phyloP scores from a whole-genome alignment of 2,797 vertebrate genomes.

The Lindbergichthys nudifrons region DNA sequence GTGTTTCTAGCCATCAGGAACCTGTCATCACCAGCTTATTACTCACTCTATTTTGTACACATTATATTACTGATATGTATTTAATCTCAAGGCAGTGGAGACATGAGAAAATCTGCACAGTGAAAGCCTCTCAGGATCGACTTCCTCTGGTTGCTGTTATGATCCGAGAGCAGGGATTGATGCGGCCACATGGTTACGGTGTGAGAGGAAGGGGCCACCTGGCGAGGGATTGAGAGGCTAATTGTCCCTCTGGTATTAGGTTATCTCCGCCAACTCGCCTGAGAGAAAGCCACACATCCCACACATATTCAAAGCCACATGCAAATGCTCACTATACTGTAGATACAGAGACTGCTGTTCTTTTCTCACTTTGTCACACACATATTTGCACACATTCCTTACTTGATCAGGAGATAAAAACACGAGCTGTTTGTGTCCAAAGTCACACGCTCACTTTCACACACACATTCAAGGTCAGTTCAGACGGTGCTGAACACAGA shows the following conservation, averaged over 20 bases:
- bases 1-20: neutral
- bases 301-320: neutral
- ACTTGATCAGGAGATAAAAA: conserved; percentile 7
- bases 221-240: conserved; percentile 51
- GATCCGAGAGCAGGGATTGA: conserved; percentile 46
- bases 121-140: conserved; percentile 25
- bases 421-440: neutral
- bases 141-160: conserved; percentile 13
- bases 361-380: conserved; percentile 1
- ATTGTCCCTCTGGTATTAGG: conserved; percentile 53
- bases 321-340: conserved; percentile 18
- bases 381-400: conserved; percentile 17
- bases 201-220: conserved; percentile 52
- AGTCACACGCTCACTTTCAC: neutral
- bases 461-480: conserved; percentile 35
- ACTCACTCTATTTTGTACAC: neutral
- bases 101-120: conserved; percentile 11
- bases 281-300: neutral
- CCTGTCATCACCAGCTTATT: conserved; percentile 26
- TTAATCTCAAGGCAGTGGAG: neutral
- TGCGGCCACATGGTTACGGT: conserved; percentile 29
- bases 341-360: conserved; percentile 11
- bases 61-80: conserved; percentile 5
- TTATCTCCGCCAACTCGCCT: conserved; percentile 47
- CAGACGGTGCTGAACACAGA: conserved; percentile 5